Evolutionary conservation across 1,140 invertebrate species (phyloP), one percentile per base, ranked within the genome.

Genomic region (Zaprionus ornatus): DNA sequence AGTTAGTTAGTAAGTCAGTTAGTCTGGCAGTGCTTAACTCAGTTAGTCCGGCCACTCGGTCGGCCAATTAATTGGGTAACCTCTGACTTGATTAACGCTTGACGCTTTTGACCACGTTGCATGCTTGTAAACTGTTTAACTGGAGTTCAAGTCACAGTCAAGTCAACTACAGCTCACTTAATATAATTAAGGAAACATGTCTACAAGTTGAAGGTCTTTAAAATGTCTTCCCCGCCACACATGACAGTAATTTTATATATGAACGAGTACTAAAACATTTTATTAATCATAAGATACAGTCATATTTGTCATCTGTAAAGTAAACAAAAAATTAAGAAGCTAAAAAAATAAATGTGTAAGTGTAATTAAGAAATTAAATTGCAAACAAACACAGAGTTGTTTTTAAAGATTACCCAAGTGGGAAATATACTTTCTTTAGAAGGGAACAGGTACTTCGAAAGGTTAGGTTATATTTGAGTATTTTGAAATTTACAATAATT

Each of bases 1-100:
- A 52, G 60, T 32, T 48, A 45, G 42, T 21, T 21, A 50, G 61
- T 23, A 50, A 50, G 45, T 50, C 42, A 55, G 32, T 56, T 55
- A 45, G 13, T 64, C 67, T 6, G 52, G n/a, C 9, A 13, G 10
- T 12, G 9, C 19, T 19, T 23, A 50, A 48, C 1, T 48, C 1
- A 50, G 17, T 50, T 23, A 50, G 19, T 23, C 12, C 10, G 7
- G 19, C 17, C 7, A 12, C 6, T 48, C 29, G 42, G 55, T 29
- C 7, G 10, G 21, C 60, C 48, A 52, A 70, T 62, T 65, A 77
- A 74, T 77, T 77, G 63, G 62, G 54, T 68, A 73, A 64, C 62
- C 77, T 79, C 57, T 77, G 74, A 77, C 74, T 67, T 77, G 69
- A 65, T 60, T 64, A 56, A 60, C 40, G 62, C 50, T 65, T 19